Evolutionary conservation across 1,140 invertebrate species (phyloP).

Genomic region (Eumeta japonica): DNA sequence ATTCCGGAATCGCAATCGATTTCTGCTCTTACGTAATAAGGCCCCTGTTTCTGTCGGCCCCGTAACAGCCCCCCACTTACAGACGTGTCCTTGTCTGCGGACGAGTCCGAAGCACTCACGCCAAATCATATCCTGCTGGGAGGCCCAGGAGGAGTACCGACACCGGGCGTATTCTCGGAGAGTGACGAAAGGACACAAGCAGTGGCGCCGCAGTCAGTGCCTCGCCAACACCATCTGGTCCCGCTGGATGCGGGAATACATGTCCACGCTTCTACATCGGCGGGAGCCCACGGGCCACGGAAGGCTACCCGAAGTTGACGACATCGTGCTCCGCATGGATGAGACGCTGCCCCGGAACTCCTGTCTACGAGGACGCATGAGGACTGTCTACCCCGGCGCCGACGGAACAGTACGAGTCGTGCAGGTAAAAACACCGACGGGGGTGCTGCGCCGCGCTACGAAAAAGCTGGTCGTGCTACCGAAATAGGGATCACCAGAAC

Average conservation of each 20-base stretch:
- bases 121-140: constrained; percentile 34
- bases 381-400: constrained; percentile 14
- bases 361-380: constrained; percentile 16
- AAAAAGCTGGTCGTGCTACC: constrained; percentile 3
- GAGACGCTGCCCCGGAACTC: constrained; percentile 6
- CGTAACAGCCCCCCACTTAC: constrained; percentile 30
- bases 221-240: constrained; percentile 20
- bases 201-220: constrained; percentile 14
- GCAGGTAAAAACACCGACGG: constrained; percentile 12
- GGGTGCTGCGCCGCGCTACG: constrained; percentile 5
- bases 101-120: constrained; percentile 20
- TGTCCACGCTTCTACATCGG: constrained; percentile 12
- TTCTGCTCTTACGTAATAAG: too few relatives aligned
- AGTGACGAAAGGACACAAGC: constrained; percentile 2
- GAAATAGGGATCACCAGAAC: too few relatives aligned
- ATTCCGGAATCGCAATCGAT: too few relatives aligned
- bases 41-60: too few relatives aligned
- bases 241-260: constrained; percentile 19
- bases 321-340: constrained; percentile 9
- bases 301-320: too few relatives aligned
- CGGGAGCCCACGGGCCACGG: too few relatives aligned
- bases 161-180: constrained; percentile 8
- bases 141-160: constrained; percentile 10
- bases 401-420: constrained; percentile 20
- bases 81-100: too few relatives aligned